Base-by-base conservation (phyloP, 2,888 invertebrate genomes). In the Aleiodes leptofemur region DNA sequence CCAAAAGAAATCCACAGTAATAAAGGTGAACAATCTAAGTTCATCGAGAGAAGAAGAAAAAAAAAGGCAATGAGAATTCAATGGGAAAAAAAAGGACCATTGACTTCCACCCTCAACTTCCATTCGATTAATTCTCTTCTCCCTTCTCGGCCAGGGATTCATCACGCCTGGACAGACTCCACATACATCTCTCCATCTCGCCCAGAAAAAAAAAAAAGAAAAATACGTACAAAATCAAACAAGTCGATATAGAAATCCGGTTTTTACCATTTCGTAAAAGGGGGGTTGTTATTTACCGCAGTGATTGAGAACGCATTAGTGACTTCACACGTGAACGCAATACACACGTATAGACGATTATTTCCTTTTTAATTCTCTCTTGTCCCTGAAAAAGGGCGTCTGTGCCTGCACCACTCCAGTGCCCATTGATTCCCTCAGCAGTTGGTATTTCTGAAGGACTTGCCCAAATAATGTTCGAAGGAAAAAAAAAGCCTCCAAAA, bases 401-500 rank as follows among this genome's bases (percentile, higher is more conserved):
- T 66, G 56, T 73, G 9, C 11, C 73, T 66, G 23, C 66, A 78
- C 56, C 78, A 80, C 79, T 80, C 70, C 80, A 80, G 80, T 82
- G 78, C 77, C 77, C 76, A 83, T 83, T 84, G 81, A 84, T 83
- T 84, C 83, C 80, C 78, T 77, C 76, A 72, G 78, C 59, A 29
- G 43, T 57, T 29, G 53, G 69, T 69, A 38, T 71, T 59, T 80
- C 77, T 78, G 77, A 79, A 85, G 83, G 83, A 82, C 80, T 82
- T 66, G 78, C 80, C 11, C 82, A 83, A 84, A 84, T 84, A 84
- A 83, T 81, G 82, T 83, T 76, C 71, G 82, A 83, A 34, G 2
- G 2, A 34, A 34, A 34, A 34, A 84, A 79, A 80, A 78, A 73
- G 51, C 53, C 14, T 38, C 57, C 48, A 43, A 11, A 31, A 38